phyloP scores from a whole-genome alignment of 2,113 vertebrate genomes.

The Pseudorectes ferrugineus region DNA sequence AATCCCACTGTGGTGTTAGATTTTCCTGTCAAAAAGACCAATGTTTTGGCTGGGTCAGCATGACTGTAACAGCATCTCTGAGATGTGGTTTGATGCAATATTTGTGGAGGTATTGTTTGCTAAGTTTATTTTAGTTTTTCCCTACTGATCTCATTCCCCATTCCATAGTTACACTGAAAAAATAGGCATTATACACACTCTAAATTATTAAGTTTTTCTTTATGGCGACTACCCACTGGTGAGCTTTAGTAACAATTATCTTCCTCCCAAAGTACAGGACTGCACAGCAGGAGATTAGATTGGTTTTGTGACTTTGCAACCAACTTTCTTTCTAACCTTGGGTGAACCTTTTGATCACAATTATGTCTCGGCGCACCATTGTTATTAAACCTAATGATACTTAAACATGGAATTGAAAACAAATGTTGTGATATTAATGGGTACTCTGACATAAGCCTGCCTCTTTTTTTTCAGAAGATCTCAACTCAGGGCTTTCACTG shows the following conservation, averaged over 20 bases:
- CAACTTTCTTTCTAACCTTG: constrained; percentile 25
- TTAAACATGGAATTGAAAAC: not conserved
- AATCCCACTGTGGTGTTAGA: not conserved
- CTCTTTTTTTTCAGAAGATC: not conserved
- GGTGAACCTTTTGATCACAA: not conserved
- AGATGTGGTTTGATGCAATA: not conserved
- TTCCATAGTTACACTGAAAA: not conserved
- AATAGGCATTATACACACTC: not conserved
- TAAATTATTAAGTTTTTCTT: constrained; percentile 8
- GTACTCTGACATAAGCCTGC: not conserved
- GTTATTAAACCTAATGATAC: constrained; percentile 9
- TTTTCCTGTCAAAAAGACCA: not conserved
- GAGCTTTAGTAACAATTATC: constrained; percentile 32
- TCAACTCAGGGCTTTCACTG: not conserved
- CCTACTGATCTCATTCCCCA: not conserved
- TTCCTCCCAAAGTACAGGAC: not conserved
- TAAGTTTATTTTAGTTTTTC: not conserved
- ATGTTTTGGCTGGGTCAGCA: not conserved
- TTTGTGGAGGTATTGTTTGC: not conserved
- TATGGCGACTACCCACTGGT: not conserved
- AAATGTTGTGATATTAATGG: not conserved
- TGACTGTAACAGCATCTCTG: not conserved
- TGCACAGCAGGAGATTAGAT: not conserved
- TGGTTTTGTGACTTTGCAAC: constrained; percentile 10
- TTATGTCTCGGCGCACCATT: not conserved